phyloP scores from a whole-genome alignment of 2,113 vertebrate species.

The Stegostoma tigrinum region DNA sequence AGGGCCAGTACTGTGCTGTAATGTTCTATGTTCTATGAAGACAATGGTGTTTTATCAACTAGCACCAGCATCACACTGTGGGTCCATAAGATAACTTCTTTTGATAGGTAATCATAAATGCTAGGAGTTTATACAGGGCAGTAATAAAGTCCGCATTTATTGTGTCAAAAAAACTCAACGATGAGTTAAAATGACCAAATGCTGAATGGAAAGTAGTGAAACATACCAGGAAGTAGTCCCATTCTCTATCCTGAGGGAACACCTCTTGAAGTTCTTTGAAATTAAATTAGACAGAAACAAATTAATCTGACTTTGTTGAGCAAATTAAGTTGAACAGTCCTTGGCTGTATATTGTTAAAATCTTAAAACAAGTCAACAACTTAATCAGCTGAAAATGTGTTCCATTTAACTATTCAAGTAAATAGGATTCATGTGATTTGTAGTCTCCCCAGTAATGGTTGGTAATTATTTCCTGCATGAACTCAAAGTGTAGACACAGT shows the following conservation, averaged over 20 bases:
- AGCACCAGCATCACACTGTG: background rate
- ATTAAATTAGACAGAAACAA: background rate
- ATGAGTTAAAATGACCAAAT: background rate
- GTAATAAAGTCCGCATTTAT: background rate
- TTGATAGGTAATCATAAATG: background rate
- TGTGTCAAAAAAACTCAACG: background rate
- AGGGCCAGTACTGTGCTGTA: too few relatives aligned
- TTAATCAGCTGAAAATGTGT: background rate
- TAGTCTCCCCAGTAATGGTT: background rate
- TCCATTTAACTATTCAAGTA: background rate
- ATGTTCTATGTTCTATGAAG: too few relatives aligned
- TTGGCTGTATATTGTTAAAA: background rate
- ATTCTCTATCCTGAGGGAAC: background rate
- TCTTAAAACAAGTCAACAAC: background rate
- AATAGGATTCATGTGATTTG: background rate
- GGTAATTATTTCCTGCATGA: background rate
- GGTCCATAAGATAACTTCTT: background rate
- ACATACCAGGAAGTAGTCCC: background rate
- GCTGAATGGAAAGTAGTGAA: background rate
- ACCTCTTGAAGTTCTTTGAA: background rate
- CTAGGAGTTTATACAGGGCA: background rate
- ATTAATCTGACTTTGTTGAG: background rate
- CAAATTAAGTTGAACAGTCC: background rate
- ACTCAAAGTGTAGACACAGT: background rate
- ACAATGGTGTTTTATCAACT: background rate